These are phyloP conservation scores for Scopus umbretta DNA, from an alignment of 2,113 vertebrate genomes.

Conservation along the genomic window DNA sequence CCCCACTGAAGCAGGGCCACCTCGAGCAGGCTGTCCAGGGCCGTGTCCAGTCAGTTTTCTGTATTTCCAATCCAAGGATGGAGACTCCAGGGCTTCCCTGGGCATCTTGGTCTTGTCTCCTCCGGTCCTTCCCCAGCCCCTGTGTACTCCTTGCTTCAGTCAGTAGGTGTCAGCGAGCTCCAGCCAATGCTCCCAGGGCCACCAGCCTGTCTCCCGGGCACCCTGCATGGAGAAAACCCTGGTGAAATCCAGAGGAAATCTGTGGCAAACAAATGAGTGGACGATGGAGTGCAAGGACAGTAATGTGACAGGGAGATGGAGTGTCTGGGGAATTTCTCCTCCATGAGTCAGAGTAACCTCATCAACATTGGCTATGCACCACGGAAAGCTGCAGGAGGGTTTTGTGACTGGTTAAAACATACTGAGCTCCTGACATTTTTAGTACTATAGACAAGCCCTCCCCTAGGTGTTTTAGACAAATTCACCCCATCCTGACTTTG, in stretches of 20 bases:
- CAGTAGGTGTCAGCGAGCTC: background rate
- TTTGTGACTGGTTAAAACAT: background rate
- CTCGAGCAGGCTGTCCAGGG: background rate
- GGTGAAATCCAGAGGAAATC: background rate
- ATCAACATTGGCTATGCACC: rapidly evolving
- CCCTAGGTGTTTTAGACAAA: background rate
- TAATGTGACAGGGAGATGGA: background rate
- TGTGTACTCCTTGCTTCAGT: background rate
- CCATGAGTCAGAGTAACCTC: background rate
- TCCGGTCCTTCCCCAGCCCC: background rate
- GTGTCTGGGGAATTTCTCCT: background rate
- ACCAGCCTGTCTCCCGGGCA: background rate
- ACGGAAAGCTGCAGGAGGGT: background rate
- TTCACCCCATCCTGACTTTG: background rate
- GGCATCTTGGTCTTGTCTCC: background rate
- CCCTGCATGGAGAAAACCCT: background rate
- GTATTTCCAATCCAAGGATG: background rate
- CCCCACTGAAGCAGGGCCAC: background rate
- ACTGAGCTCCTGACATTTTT: background rate
- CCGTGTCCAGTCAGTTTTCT: background rate
- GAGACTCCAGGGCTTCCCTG: background rate
- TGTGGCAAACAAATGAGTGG: background rate
- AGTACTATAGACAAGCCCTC: background rate
- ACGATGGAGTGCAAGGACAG: background rate
- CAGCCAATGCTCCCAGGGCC: background rate